Conservation (phyloP, 92 coral and sea anemone species). For the Parazoanthus darwini region DNA sequence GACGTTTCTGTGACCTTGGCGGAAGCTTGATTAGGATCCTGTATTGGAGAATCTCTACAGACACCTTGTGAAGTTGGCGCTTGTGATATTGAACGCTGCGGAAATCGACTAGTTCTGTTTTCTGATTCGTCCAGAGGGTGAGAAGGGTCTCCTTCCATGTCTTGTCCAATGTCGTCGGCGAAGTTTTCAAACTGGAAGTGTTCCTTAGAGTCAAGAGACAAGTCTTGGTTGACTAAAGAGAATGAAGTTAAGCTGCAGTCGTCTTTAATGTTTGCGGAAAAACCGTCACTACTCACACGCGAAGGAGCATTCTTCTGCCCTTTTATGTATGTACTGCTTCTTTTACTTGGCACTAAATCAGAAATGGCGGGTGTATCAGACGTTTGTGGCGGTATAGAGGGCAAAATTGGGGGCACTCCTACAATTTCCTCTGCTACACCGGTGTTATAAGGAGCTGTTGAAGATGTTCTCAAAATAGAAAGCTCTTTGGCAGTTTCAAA, state of each 20-base stretch:
- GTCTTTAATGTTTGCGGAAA: background rate
- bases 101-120: background rate
- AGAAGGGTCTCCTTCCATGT: background rate
- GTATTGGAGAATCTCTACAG: background rate
- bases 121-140: background rate
- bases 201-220: background rate
- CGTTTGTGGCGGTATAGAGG: background rate
- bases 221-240: background rate
- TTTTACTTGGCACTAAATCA: background rate
- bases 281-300: background rate
- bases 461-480: background rate
- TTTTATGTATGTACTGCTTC: background rate
- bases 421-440: background rate
- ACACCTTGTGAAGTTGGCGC: slow-evolving; percentile 27
- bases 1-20: background rate
- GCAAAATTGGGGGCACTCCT: background rate
- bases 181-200: background rate
- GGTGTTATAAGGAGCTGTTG: background rate
- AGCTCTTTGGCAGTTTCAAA: background rate
- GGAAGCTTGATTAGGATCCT: background rate
- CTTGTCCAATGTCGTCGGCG: background rate
- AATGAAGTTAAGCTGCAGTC: background rate
- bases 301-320: background rate
- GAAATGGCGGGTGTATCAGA: background rate
- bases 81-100: background rate